phyloP scores from a whole-genome alignment of 2,797 vertebrate genomes.

The Chelon auratus region DNA sequence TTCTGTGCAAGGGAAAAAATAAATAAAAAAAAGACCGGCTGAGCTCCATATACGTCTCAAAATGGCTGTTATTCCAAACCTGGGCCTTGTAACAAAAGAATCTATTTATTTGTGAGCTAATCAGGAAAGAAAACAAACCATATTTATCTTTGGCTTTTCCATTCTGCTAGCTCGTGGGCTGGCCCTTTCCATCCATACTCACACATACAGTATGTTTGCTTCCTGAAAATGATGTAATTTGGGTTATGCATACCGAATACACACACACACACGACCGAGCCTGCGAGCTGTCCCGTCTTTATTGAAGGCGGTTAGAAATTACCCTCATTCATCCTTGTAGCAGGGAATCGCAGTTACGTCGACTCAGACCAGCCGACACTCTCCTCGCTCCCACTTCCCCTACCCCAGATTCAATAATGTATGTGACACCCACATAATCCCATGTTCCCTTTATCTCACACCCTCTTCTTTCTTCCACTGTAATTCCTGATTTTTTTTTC shows the following conservation, averaged over 20 bases:
- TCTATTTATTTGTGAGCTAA: neutral
- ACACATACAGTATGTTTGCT: constrained; percentile 17
- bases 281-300: constrained; percentile 47
- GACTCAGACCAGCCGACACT: constrained; percentile 35
- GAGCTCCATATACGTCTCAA: constrained; percentile 16
- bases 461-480: constrained; percentile 16
- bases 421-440: constrained; percentile 69
- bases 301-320: constrained; percentile 69
- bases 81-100: neutral
- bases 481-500: constrained; percentile 19
- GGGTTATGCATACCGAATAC: neutral
- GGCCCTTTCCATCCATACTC: constrained; percentile 17
- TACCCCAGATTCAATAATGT: constrained; percentile 71
- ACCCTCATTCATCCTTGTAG: constrained; percentile 72
- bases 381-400: constrained; percentile 42
- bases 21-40: constrained; percentile 14
- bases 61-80: constrained; percentile 25
- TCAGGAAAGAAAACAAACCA: constrained; percentile 1
- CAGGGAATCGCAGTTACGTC: constrained; percentile 46
- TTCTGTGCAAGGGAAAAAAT: constrained; percentile 24
- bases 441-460: constrained; percentile 45
- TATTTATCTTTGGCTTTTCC: constrained; percentile 20
- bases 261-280: constrained; percentile 13
- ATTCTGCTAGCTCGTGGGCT: neutral
- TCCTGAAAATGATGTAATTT: constrained; percentile 23